Percentiles rank a stretch among this genome's conserved stretches.
Evolutionary conservation across 2,797 vertebrate species (phyloP).

Genomic region (Vespertilio murinus): DNA sequence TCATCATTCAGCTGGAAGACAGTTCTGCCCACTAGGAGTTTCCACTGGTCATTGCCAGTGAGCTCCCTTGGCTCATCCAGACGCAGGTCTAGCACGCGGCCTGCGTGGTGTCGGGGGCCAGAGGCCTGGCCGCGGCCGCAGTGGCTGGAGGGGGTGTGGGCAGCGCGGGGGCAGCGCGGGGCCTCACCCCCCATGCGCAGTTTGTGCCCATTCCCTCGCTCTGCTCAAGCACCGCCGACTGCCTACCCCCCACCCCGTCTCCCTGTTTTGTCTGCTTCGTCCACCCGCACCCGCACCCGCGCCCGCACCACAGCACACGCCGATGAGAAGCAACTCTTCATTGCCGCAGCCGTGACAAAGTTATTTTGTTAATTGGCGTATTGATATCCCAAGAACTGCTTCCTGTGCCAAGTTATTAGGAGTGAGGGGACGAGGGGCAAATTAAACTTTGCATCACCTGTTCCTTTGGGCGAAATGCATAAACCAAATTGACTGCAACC

Average conservation of each 20-base stretch:
- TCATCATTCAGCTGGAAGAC: conserved; percentile 55
- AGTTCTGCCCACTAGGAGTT: conserved; percentile 73
- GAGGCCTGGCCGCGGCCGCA: conserved; percentile 62
- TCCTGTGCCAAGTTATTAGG: conserved; percentile 77
- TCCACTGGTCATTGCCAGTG: conserved; percentile 65
- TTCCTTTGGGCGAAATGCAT: conserved; percentile 79
- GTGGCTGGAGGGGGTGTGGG: background rate
- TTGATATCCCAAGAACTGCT: conserved; percentile 73
- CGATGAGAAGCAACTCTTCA: conserved; percentile 73
- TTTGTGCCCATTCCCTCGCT: conserved; percentile 74
- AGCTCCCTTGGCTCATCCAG: conserved; percentile 70
- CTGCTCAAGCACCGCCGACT: conserved; percentile 51
- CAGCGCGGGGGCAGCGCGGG: background rate
- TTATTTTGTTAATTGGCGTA: conserved; percentile 77
- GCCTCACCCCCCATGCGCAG: conserved; percentile 64
- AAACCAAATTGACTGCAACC: conserved; percentile 77
- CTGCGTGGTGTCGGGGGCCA: conserved; percentile 63
- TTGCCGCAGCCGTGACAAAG: conserved; percentile 72
- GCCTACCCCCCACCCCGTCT: conserved; percentile 56
- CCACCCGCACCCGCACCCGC: background rate
- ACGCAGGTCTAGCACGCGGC: conserved; percentile 51
- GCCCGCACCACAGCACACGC: conserved; percentile 1
- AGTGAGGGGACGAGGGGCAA: conserved; percentile 64
- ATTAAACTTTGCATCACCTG: conserved; percentile 81
- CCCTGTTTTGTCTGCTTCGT: conserved; percentile 55